Conservation (phyloP, 2,113 vertebrate genomes). For the Passer montanus region DNA sequence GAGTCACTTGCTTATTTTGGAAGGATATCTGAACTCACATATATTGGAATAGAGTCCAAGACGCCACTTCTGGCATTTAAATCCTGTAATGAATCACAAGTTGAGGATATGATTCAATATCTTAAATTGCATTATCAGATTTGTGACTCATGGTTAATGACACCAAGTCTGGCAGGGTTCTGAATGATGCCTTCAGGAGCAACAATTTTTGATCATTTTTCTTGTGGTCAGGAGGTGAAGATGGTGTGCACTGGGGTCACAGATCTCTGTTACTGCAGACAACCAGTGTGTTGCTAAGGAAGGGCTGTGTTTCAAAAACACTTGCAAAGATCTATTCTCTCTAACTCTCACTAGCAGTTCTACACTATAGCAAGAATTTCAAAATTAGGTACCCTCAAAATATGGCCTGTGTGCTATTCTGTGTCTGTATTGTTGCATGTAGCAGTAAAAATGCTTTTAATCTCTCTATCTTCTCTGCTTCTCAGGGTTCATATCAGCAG, state of each 20-base stretch:
- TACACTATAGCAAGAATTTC: background rate
- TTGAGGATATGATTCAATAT: constrained; percentile 29
- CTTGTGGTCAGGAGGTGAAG: background rate
- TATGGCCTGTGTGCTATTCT: rapidly evolving
- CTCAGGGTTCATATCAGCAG: background rate
- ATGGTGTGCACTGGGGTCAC: background rate
- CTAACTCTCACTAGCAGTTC: background rate
- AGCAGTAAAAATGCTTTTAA: background rate
- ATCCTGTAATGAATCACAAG: constrained; percentile 15
- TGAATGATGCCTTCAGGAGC: background rate
- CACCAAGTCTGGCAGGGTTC: background rate
- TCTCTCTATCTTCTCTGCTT: background rate
- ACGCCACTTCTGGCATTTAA: background rate
- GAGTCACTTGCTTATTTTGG: constrained; percentile 44
- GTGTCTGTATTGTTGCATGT: background rate
- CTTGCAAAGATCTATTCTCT: background rate
- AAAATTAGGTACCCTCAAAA: background rate
- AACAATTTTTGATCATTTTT: background rate
- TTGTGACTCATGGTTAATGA: constrained; percentile 34
- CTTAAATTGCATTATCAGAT: constrained; percentile 29
- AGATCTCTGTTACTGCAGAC: background rate
- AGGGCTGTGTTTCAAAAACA: background rate
- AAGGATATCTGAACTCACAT: constrained; percentile 8
- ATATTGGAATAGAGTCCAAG: background rate
- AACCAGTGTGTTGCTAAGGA: rapidly evolving